These are phyloP conservation scores for Hyla sarda DNA, from an alignment of 2,113 vertebrate species.

Conservation along the genomic window DNA sequence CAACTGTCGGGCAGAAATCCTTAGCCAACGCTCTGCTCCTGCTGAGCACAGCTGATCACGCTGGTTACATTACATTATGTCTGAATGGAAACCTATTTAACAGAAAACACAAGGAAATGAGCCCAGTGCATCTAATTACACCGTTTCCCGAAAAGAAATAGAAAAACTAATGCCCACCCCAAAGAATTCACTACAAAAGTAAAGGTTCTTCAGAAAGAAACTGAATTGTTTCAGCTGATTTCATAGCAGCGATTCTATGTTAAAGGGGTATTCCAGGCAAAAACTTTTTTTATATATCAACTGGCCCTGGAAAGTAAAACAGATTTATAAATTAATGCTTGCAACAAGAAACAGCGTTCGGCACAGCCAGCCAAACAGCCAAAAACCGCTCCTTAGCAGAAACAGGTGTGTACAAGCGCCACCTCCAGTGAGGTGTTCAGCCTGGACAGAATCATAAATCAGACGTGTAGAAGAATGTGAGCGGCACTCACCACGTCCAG, in stretches of 20 bases:
- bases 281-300: too few species aligned
- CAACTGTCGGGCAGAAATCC: neutral
- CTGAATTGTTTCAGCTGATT: neutral
- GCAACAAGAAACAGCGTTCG: too few species aligned
- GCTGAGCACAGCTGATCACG: conserved; percentile 20
- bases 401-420: too few species aligned
- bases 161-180: conserved; percentile 1
- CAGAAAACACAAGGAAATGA: conserved; percentile 33
- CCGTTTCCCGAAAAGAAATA: conserved; percentile 22
- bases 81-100: neutral
- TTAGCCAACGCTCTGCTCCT: neutral
- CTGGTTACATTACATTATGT: conserved; percentile 20
- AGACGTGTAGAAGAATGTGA: too few species aligned
- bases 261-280: too few species aligned
- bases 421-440: too few species aligned
- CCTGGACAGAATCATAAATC: too few species aligned
- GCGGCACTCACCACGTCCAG: too few species aligned
- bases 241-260: neutral
- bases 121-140: conserved; percentile 20
- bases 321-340: too few species aligned
- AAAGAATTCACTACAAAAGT: neutral
- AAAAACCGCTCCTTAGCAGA: too few species aligned
- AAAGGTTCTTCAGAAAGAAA: neutral
- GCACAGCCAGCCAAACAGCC: too few species aligned
- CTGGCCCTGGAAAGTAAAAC: too few species aligned